Evolutionary conservation across 2,888 invertebrate genomes (phyloP).

Genomic region (Ephialtes manifestator): DNA sequence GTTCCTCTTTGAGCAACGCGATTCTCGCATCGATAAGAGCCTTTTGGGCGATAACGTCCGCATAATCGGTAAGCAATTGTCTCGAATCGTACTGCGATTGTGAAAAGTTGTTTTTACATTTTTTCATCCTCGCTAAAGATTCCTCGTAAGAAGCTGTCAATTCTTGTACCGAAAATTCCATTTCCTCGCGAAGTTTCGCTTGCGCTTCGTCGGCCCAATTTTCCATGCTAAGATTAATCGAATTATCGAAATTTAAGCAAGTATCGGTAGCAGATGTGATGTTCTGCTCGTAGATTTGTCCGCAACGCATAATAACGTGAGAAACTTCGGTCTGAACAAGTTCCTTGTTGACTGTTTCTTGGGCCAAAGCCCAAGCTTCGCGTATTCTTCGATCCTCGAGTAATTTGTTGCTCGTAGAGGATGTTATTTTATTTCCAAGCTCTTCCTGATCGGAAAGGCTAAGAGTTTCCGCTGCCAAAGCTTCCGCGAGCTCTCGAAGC

Average conservation of each 20-base stretch:
- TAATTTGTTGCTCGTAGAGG: constrained; percentile 85
- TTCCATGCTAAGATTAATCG: constrained; percentile 91
- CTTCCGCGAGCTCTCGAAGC: constrained; percentile 90
- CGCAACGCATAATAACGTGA: constrained; percentile 91
- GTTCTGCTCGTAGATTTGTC: constrained; percentile 89
- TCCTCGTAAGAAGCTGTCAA: constrained; percentile 90
- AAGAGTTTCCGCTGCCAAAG: constrained; percentile 91
- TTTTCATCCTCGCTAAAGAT: constrained; percentile 88
- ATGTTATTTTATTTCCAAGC: constrained; percentile 84
- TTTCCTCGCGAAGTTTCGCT: constrained; percentile 90
- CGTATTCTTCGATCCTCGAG: constrained; percentile 90
- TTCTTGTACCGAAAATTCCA: constrained; percentile 91
- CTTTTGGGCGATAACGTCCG: constrained; percentile 91
- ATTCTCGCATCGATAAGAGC: constrained; percentile 92
- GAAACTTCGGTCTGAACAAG: constrained; percentile 93
- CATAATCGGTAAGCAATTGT: constrained; percentile 89
- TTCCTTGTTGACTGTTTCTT: constrained; percentile 91
- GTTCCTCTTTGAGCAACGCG: constrained; percentile 89
- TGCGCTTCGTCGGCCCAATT: constrained; percentile 92
- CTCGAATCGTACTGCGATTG: constrained; percentile 84
- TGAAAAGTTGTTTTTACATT: constrained; percentile 81
- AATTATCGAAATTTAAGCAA: constrained; percentile 88
- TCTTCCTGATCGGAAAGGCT: constrained; percentile 85
- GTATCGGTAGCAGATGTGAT: constrained; percentile 80
- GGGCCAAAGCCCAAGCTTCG: constrained; percentile 92